A percentile compares a stretch with the other conserved stretches of the same genome.
Conservation (phyloP, 1,140 invertebrate genomes). For the Euglossa dilemma region DNA sequence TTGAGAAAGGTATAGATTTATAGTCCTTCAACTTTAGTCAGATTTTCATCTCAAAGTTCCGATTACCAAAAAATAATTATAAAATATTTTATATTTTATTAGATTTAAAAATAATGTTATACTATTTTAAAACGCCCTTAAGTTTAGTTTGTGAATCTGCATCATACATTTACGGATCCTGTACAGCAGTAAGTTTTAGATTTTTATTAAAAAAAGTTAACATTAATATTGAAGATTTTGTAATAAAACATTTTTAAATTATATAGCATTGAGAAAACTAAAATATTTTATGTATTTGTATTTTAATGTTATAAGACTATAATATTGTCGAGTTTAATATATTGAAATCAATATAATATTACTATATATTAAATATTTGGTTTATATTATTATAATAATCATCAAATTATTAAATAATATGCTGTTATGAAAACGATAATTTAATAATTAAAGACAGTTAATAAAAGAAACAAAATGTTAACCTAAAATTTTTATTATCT, state of each 20-base stretch:
- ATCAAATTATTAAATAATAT: too few relatives aligned
- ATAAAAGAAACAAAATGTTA: not conserved
- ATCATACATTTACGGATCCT: conserved; percentile 51
- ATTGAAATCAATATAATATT: too few relatives aligned
- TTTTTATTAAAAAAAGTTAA: not conserved
- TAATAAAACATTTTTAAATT: not conserved
- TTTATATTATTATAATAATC: too few relatives aligned
- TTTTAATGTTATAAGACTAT: not conserved
- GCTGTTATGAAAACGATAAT: too few relatives aligned
- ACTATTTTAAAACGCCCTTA: not conserved
- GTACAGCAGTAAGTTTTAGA: conserved; percentile 65
- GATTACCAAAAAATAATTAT: too few relatives aligned
- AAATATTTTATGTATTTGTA: not conserved
- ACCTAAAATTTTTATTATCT: not conserved
- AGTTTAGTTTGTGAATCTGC: conserved; percentile 49
- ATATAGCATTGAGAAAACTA: not conserved
- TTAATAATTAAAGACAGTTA: too few relatives aligned
- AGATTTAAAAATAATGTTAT: conserved; percentile 25
- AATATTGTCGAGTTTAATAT: too few relatives aligned
- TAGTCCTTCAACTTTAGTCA: too few relatives aligned
- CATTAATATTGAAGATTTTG: not conserved
- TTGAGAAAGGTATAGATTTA: too few relatives aligned
- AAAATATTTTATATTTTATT: too few relatives aligned
- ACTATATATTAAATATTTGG: too few relatives aligned
- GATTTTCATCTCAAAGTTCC: too few relatives aligned